Percentiles rank a stretch among this genome's conserved stretches.
phyloP scores from a whole-genome alignment of 2,113 vertebrate genomes.

The Octodon degus region DNA sequence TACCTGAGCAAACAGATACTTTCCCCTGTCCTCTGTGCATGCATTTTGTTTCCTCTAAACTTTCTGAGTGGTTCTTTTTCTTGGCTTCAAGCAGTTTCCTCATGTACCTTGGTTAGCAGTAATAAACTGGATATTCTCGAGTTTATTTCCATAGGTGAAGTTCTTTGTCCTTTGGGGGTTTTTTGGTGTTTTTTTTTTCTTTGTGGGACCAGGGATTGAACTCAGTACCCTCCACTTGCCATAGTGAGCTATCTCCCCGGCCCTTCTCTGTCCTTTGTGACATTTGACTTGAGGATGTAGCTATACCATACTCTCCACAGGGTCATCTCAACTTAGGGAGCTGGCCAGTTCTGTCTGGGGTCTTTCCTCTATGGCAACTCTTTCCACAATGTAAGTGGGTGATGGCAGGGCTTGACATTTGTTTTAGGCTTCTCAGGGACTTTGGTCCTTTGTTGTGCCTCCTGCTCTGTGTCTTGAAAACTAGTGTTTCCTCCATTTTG shows the following conservation, averaged over 20 bases:
- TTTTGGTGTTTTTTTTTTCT: too few species aligned
- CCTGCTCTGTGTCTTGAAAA: neutral
- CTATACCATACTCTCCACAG: neutral
- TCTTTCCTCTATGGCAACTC: neutral
- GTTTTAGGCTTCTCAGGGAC: neutral
- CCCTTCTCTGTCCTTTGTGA: neutral
- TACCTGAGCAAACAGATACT: neutral
- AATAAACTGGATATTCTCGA: neutral
- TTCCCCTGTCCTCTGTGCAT: neutral
- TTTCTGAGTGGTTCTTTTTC: neutral
- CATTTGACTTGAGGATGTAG: neutral
- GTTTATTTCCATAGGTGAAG: neutral
- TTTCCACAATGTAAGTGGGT: neutral
- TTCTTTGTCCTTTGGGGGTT: neutral
- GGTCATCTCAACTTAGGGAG: neutral
- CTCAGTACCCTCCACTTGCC: too few species aligned
- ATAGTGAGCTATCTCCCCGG: too few species aligned
- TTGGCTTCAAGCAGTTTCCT: neutral
- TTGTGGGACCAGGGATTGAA: too few species aligned
- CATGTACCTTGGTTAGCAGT: neutral
- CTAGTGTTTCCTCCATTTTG: neutral
- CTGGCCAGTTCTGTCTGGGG: neutral
- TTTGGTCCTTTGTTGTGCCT: neutral
- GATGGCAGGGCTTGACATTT: neutral
- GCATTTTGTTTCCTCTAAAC: neutral